Base-by-base conservation (phyloP, 2,797 vertebrate species). In the Scomberomorus guttatus region DNA sequence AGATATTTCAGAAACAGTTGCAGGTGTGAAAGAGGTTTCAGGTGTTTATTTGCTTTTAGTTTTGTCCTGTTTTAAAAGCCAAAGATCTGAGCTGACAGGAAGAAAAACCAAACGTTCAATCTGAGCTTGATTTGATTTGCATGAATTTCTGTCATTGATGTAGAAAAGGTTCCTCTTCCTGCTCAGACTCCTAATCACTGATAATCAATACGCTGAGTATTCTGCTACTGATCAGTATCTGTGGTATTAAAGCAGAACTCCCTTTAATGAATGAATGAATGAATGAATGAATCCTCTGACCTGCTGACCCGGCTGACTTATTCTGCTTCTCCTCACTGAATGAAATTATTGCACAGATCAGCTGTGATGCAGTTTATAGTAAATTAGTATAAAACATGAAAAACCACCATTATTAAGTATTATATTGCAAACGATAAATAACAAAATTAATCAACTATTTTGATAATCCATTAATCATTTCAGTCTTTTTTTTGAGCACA, bases 11-110 rank as follows among this genome's bases (percentile, higher is more conserved):
- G 29, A 29, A 29, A 29, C 29, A 29, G 29, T 29, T 5, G 3
- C 29, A 34, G 32, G 32, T 34, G 6, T 34, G 32, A 34, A 34
- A 6, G 6, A 34, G 32, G 3, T 29, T 29, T 29, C 27, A 29
- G 27, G 27, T 29, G 27, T 29, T 29, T 29, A 34, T 34, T 8
- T 34, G 64, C 22, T 64, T 66, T 48, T 11, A 46, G 14, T 68
- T 54, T 20, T 6, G 32, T 22, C 20, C 27, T 29, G 4, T 52
- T 56, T 57, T 32, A n/a, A 27, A 76, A 61, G 57, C 79, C 79
- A 81, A 81, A 81, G 79, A 81, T 39, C 5, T 60, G 48, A 32
- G 29, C 44, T n/a, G 55, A 76, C 10, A 12, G 22, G 18, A 74
- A 7, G 66, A 37, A 37, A 2, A 37, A 37, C 34, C 34, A 10